Conservation (phyloP, 2,113 vertebrate species). For the Casuarius casuarius region DNA sequence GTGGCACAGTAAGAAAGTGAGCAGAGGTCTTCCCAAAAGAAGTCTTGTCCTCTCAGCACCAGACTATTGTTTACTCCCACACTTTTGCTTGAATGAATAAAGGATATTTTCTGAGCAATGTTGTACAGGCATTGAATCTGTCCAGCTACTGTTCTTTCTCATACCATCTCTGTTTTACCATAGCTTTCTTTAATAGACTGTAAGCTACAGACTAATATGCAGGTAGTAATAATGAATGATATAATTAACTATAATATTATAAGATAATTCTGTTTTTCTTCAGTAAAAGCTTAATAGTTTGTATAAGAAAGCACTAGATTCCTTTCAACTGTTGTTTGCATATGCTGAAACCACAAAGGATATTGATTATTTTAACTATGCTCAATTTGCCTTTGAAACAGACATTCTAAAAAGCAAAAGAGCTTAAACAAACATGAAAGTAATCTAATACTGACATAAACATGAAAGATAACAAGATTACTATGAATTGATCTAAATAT, state of each 20-base stretch:
- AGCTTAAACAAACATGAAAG: conserved; percentile 90
- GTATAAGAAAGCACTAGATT: conserved; percentile 4
- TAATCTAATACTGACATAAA: conserved; percentile 90
- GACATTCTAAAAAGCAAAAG: conserved; percentile 85
- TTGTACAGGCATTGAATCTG: neutral
- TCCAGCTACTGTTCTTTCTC: neutral
- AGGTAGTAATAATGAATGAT: conserved; percentile 20
- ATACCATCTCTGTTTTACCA: neutral
- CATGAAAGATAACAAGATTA: conserved; percentile 90
- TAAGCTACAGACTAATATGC: neutral
- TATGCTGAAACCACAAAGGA: conserved; percentile 72
- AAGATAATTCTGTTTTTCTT: neutral
- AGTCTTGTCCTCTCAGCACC: neutral
- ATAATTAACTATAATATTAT: neutral
- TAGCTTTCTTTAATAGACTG: neutral
- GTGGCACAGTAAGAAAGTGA: neutral
- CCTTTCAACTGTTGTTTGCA: conserved; percentile 70
- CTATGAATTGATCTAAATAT: conserved; percentile 93
- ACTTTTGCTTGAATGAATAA: neutral
- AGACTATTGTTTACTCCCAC: neutral
- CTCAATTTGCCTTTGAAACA: conserved; percentile 88
- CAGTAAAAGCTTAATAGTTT: conserved; percentile 3
- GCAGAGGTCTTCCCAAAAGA: neutral
- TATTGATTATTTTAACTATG: conserved; percentile 81
- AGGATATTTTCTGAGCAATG: neutral